Conservation (phyloP, 2,888 invertebrate species). For the Lithophane leautieri region DNA sequence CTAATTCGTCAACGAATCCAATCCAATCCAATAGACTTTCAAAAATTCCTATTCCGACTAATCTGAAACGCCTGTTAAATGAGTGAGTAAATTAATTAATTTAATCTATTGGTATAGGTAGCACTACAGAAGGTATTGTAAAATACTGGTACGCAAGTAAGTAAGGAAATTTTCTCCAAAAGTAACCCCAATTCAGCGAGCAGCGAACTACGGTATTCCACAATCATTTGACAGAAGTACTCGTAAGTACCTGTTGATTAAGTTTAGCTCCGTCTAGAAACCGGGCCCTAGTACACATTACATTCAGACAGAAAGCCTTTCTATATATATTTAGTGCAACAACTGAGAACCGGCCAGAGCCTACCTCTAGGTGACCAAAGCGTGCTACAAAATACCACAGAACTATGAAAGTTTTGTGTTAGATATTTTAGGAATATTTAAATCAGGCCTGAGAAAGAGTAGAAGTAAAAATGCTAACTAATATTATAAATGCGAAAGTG, state of each 20-base stretch:
- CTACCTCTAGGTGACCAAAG: slow-evolving; percentile 79
- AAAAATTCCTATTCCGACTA: neutral
- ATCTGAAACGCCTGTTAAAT: too few relatives aligned
- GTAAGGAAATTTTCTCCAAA: slow-evolving; percentile 27
- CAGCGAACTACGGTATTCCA: slow-evolving; percentile 40
- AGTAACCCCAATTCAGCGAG: slow-evolving; percentile 39
- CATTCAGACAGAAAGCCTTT: slow-evolving; percentile 75
- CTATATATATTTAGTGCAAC: slow-evolving; percentile 75
- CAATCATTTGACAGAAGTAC: slow-evolving; percentile 65
- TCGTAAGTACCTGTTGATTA: slow-evolving; percentile 72
- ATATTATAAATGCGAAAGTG: too few relatives aligned
- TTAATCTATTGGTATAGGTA: too few relatives aligned
- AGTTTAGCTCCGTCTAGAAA: slow-evolving; percentile 69
- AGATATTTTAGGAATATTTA: neutral
- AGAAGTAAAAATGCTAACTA: too few relatives aligned
- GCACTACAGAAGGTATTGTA: too few relatives aligned
- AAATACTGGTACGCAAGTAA: slow-evolving; percentile 1
- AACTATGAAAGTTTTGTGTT: slow-evolving; percentile 67
- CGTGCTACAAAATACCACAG: slow-evolving; percentile 74
- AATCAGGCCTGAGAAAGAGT: neutral
- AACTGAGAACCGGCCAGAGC: slow-evolving; percentile 79
- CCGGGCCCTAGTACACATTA: slow-evolving; percentile 72
- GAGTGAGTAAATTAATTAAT: neutral
- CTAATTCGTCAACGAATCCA: neutral
- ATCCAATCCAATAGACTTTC: neutral